Evolutionary conservation across 2,797 vertebrate genomes (phyloP).

Genomic region (Podargus strigoides): DNA sequence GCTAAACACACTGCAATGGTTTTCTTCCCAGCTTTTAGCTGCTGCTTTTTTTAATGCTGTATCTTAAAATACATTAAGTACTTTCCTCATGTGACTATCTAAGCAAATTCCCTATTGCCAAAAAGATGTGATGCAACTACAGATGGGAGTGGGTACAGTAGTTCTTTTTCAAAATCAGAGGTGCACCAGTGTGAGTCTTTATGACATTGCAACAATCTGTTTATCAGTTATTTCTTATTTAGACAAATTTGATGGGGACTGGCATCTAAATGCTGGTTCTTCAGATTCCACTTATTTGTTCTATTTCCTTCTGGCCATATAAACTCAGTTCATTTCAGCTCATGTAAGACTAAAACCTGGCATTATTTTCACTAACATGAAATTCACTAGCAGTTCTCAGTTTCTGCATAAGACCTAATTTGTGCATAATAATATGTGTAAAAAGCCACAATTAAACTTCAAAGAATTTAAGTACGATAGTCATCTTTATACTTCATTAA

Average conservation of each 20-base stretch:
- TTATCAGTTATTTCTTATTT: neutral
- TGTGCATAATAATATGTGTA: neutral
- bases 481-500: neutral
- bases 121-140: neutral
- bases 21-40: neutral
- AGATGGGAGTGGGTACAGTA: neutral
- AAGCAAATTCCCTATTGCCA: neutral
- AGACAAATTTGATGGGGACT: neutral
- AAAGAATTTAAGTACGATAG: neutral
- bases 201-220: neutral
- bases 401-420: neutral
- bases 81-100: neutral
- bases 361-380: neutral
- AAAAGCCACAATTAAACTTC: neutral
- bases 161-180: neutral
- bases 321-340: neutral
- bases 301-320: neutral
- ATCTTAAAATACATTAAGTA: neutral
- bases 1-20: neutral
- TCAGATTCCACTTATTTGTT: neutral
- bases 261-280: neutral
- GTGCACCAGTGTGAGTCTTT: neutral
- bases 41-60: neutral
- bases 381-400: neutral
- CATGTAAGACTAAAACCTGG: neutral